Conservation (phyloP, 1,140 invertebrate species). For the Schlechtendalia chinensis region DNA sequence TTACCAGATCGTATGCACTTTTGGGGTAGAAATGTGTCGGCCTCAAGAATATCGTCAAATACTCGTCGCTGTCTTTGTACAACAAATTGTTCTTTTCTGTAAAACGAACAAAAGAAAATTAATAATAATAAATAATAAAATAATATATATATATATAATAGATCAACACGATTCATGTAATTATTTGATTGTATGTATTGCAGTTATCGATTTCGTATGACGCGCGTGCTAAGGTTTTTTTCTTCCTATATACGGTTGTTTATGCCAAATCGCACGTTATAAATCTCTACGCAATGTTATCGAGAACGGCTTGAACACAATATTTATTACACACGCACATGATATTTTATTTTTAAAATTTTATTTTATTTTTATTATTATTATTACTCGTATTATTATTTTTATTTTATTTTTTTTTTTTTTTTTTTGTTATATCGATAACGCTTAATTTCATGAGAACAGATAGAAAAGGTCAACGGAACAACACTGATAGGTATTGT, state of each 20-base stretch:
- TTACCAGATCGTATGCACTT: constrained; percentile 70
- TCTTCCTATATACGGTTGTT: no score
- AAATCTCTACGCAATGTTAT: no score
- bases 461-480: background rate
- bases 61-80: constrained; percentile 67
- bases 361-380: no score
- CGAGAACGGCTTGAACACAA: no score
- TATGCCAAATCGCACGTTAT: no score
- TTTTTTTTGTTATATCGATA: no score
- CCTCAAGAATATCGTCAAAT: constrained; percentile 71
- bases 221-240: no score
- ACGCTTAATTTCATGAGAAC: background rate
- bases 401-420: no score
- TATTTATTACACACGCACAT: no score
- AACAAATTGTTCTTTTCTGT: constrained; percentile 52
- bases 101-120: constrained; percentile 43
- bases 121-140: background rate
- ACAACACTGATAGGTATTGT: background rate
- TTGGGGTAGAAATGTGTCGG: constrained; percentile 78
- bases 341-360: no score
- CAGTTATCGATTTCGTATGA: no score
- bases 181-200: background rate
- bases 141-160: background rate
- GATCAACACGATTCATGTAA: background rate
- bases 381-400: no score